phyloP scores from a whole-genome alignment of 2,888 invertebrate species.

The Craniophora ligustri region DNA sequence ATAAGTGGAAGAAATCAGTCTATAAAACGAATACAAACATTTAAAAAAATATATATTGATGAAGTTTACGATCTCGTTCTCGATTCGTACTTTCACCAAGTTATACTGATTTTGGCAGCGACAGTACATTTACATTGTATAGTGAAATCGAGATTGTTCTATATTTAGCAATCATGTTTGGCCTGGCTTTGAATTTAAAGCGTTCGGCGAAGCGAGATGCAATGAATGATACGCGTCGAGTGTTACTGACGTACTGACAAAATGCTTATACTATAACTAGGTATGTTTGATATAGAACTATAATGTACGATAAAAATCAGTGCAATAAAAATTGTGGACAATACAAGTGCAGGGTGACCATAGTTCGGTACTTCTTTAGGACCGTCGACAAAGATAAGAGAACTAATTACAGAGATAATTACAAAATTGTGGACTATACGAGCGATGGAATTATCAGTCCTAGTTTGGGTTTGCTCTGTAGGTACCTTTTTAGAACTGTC shows the following conservation, averaged over 20 bases:
- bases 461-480: too few relatives aligned
- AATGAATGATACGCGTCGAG: constrained; percentile 29
- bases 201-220: constrained; percentile 25
- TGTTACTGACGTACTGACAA: not conserved
- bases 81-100: constrained; percentile 1
- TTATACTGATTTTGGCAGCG: constrained; percentile 22
- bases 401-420: too few relatives aligned
- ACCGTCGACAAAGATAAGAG: too few relatives aligned
- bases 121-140: constrained; percentile 28
- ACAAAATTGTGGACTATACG: too few relatives aligned
- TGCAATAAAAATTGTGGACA: too few relatives aligned
- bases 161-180: constrained; percentile 23
- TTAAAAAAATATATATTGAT: not conserved
- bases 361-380: too few relatives aligned
- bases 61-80: not conserved
- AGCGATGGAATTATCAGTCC: too few relatives aligned
- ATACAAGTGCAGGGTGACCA: too few relatives aligned
- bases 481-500: too few relatives aligned
- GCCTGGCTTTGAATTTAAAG: not conserved
- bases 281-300: too few relatives aligned
- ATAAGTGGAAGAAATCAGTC: too few relatives aligned
- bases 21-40: not conserved
- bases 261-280: not conserved
- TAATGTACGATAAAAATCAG: too few relatives aligned
- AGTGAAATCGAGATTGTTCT: constrained; percentile 21